Conservation (phyloP, 2,888 invertebrate genomes). For the Noctua janthina region DNA sequence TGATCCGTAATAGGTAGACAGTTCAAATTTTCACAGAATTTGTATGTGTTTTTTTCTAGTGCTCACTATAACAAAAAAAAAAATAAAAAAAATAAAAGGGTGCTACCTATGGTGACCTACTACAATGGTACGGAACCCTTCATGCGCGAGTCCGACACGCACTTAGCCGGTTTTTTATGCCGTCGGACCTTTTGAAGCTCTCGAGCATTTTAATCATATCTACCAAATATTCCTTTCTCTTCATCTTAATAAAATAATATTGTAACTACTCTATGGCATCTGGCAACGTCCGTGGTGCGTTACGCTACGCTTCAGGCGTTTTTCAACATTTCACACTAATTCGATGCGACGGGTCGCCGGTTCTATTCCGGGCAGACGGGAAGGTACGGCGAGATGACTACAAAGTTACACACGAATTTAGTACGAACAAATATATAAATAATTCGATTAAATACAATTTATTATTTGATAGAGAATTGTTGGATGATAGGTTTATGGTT, state of each 20-base stretch:
- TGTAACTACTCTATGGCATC: constrained; percentile 62
- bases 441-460: constrained; percentile 47
- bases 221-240: background rate
- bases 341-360: constrained; percentile 85
- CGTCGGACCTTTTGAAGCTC: background rate
- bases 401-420: constrained; percentile 67
- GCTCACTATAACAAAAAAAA: too few relatives aligned
- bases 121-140: too few relatives aligned
- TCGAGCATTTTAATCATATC: background rate
- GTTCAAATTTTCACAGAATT: too few relatives aligned
- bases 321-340: constrained; percentile 88
- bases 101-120: too few relatives aligned
- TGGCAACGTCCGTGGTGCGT: constrained; percentile 69
- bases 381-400: constrained; percentile 72
- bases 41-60: too few relatives aligned
- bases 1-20: too few relatives aligned
- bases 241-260: constrained; percentile 33
- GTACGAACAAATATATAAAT: constrained; percentile 55
- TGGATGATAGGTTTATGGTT: constrained; percentile 38
- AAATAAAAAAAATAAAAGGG: too few relatives aligned
- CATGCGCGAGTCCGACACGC: too few relatives aligned
- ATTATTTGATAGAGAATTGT: constrained; percentile 34
- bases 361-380: constrained; percentile 86
- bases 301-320: constrained; percentile 78
- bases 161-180: background rate